phyloP scores from a whole-genome alignment of 1,140 invertebrate species.

The Lasioglossum baleicum region DNA sequence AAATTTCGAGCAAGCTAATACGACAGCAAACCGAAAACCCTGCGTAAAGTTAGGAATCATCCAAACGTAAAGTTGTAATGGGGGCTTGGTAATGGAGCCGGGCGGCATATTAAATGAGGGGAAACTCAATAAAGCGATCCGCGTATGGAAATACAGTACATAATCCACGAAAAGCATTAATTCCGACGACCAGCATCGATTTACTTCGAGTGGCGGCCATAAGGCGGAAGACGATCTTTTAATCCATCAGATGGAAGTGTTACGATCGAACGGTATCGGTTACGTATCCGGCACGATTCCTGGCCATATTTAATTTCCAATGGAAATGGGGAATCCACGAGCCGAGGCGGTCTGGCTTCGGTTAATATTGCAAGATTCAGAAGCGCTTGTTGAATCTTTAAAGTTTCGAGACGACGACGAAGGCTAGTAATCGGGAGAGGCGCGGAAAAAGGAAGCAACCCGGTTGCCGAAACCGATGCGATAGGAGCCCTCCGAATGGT shows the following conservation, averaged over 20 bases:
- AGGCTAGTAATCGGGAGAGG: constrained; percentile 22
- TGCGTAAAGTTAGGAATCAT: too few relatives aligned
- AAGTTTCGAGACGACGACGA: constrained; percentile 25
- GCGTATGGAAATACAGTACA: neutral
- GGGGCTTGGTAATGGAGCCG: too few relatives aligned
- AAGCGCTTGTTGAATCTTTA: constrained; percentile 39
- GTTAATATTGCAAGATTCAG: constrained; percentile 53
- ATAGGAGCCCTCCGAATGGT: constrained; percentile 46
- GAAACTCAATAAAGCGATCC: neutral
- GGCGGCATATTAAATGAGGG: neutral
- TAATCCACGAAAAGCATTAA: constrained; percentile 14
- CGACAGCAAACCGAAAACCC: too few relatives aligned
- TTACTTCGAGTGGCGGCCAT: neutral
- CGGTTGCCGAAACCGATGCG: constrained; percentile 18
- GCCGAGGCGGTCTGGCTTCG: neutral
- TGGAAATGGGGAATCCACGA: constrained; percentile 38
- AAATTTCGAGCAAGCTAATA: too few relatives aligned
- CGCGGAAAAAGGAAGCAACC: constrained; percentile 18
- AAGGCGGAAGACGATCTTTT: constrained; percentile 31
- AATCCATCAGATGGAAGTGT: constrained; percentile 54
- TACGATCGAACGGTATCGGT: constrained; percentile 38
- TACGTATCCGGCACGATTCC: constrained; percentile 21
- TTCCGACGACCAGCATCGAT: constrained; percentile 16
- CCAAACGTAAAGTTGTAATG: too few relatives aligned
- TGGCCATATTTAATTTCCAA: constrained; percentile 54